Percentiles rank a stretch among this genome's conserved stretches.
Evolutionary conservation across 2,888 invertebrate species (phyloP).

Genomic region (Drosophila paramelanica): DNA sequence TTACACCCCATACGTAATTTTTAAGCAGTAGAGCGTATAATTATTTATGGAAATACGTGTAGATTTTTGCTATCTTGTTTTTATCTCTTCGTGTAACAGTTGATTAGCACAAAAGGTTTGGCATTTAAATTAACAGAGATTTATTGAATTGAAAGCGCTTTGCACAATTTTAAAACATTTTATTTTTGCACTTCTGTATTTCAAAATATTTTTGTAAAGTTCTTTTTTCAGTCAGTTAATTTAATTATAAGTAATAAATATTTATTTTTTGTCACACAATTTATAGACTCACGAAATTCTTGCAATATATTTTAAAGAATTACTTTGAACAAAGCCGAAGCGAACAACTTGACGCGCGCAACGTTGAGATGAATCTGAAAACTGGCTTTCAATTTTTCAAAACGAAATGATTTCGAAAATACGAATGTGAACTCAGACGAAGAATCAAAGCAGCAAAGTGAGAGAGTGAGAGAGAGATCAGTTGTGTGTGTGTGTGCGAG

Average conservation of each 20-base stretch:
- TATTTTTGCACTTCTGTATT: neutral
- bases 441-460: constrained; percentile 18
- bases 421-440: constrained; percentile 31
- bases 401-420: constrained; percentile 73
- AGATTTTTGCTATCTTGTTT: constrained; percentile 19
- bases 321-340: constrained; percentile 10
- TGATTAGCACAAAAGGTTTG: constrained; percentile 20
- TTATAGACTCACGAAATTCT: constrained; percentile 24
- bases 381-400: constrained; percentile 66
- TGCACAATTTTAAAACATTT: neutral
- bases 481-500: constrained; percentile 12
- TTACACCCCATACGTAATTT: neutral
- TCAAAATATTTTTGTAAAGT: no score
- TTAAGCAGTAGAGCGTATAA: constrained; percentile 1
- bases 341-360: constrained; percentile 70
- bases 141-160: constrained; percentile 1
- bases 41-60: constrained; percentile 7
- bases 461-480: neutral
- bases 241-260: neutral
- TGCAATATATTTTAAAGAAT: neutral
- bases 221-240: neutral
- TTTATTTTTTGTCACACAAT: neutral
- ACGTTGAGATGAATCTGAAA: constrained; percentile 80
- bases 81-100: neutral
- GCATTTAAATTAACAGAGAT: constrained; percentile 17